These are phyloP conservation scores for Parauchenoglanis punctatus DNA, from an alignment of 2,797 vertebrate species.

Conservation along the genomic window DNA sequence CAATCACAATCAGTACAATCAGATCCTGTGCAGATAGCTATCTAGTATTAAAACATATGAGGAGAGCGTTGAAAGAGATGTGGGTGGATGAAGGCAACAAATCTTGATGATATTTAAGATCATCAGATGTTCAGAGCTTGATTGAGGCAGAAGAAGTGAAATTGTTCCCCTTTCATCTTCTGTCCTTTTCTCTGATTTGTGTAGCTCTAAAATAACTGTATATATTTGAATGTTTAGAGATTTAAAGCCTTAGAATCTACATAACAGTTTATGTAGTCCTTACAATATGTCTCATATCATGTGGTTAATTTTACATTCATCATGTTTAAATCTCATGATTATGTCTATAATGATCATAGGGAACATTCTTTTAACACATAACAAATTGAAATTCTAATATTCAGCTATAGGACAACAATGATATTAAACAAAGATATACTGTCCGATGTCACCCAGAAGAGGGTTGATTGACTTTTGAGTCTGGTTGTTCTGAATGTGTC, in stretches of 20 bases:
- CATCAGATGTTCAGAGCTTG: conserved; percentile 59
- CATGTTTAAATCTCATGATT: not conserved
- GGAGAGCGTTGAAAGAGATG: conserved; percentile 52
- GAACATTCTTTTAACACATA: not conserved
- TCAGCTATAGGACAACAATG: not conserved
- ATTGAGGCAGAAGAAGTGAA: conserved; percentile 50
- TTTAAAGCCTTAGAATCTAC: not conserved
- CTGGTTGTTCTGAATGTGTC: not conserved
- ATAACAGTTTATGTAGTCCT: not conserved
- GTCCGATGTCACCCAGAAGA: not conserved
- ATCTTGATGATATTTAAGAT: conserved; percentile 61
- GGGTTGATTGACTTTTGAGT: not conserved
- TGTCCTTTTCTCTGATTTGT: not conserved
- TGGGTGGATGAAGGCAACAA: conserved; percentile 30
- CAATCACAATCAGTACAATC: conserved; percentile 33
- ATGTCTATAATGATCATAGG: not conserved
- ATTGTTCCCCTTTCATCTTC: not conserved
- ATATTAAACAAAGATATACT: not conserved
- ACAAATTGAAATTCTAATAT: not conserved
- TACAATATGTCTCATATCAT: no score
- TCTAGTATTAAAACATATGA: conserved; percentile 53
- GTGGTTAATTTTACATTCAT: no score
- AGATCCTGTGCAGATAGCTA: conserved; percentile 46
- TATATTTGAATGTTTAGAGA: not conserved
- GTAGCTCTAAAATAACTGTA: not conserved